Base-by-base conservation (phyloP, 2,888 invertebrate species). In the Drosophila subsilvestris region DNA sequence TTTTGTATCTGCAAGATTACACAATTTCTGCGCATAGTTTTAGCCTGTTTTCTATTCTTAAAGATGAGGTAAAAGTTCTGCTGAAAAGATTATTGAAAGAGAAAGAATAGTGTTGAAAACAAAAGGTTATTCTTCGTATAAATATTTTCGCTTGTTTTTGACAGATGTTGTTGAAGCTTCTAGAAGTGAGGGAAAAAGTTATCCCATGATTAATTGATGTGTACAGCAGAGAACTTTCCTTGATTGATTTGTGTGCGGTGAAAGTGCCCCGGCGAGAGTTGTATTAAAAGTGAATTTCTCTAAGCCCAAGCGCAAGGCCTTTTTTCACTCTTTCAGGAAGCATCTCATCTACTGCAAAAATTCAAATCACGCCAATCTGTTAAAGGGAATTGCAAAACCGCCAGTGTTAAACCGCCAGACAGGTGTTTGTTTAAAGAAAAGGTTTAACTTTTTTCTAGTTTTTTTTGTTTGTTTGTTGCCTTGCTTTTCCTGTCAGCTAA, bases 371-470 rank as follows among this genome's bases (percentile, higher is more conserved):
- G 42, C n/a, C 20, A 47, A 59, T 20, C 10, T 42, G 51, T 17
- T 20, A 20, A 51, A 25, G 44, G 42, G 50, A 79, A 76, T 59
- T 72, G 17, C 53, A 42, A 22, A 60, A 43, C 22, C 8, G 27
- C 2, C 6, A 55, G 45, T 45, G 53, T 49, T 73, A 56, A 69
- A 57, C 37, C 49, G 9, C 22, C 22, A 56, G 68, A 62, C 79
- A 80, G 84, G 80, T 83, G 79, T 80, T 79, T 80, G 65, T 44
- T 57, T n/a, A 71, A 71, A 74, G 61, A 56, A 69, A 67, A 50
- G 8, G 42, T 14, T 29, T 62, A 56, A 45, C 32, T 37, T 32
- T 47, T 61, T 43, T n/a, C n/a, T n/a, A n/a, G n/a, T n/a, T 27
- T 22, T 22, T 50, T 62, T 47, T 49, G 9, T 43, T 37, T 25